Evolutionary conservation across 2,797 vertebrate genomes (phyloP).

Genomic region (Anguilla anguilla): DNA sequence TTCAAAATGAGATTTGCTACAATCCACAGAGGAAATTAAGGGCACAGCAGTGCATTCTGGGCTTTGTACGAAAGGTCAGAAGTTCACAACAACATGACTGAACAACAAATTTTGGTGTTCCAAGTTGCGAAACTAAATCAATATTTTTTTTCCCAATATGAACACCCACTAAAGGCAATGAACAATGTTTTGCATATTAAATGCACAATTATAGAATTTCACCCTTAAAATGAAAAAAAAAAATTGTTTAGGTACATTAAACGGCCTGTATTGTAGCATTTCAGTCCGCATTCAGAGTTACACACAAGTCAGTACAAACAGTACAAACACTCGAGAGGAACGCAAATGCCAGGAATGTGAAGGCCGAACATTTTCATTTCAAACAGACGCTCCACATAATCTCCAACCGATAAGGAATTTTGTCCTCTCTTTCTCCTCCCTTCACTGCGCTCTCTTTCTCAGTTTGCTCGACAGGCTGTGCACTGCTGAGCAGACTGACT

Average conservation of each 20-base stretch:
- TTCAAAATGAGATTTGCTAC: neutral
- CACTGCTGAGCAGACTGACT: neutral
- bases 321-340: neutral
- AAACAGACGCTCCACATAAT: neutral
- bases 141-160: neutral
- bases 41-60: neutral
- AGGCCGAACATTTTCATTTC: neutral
- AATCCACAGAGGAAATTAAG: neutral
- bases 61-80: neutral
- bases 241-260: neutral
- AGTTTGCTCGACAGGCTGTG: neutral
- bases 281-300: neutral
- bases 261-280: neutral
- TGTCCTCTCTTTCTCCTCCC: neutral
- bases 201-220: neutral
- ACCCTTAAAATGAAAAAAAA: neutral
- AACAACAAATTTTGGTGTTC: neutral
- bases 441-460: neutral
- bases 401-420: neutral
- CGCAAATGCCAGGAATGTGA: neutral
- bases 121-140: neutral
- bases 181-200: neutral
- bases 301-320: neutral
- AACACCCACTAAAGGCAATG: neutral
- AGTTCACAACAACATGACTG: neutral